Percentiles rank a stretch among this genome's conserved stretches.
Evolutionary conservation across 2,888 invertebrate species (phyloP).

Genomic region (Dorcus parallelipipedus): DNA sequence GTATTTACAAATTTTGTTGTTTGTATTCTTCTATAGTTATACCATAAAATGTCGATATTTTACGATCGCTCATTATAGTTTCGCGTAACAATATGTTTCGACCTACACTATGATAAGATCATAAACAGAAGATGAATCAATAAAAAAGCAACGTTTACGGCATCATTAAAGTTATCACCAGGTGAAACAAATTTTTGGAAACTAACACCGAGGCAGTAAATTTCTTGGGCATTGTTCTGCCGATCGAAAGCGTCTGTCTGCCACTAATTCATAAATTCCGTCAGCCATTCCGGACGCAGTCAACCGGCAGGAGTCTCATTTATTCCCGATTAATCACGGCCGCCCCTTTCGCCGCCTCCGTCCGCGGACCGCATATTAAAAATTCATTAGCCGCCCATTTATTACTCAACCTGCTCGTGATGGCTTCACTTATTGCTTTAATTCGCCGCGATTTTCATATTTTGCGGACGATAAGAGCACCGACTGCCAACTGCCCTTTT

Average conservation of each 20-base stretch:
- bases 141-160: too few relatives aligned
- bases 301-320: constrained; percentile 15
- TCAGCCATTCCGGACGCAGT: constrained; percentile 10
- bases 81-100: too few relatives aligned
- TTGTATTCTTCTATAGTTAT: too few relatives aligned
- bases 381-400: constrained; percentile 14
- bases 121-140: too few relatives aligned
- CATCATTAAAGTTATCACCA: too few relatives aligned
- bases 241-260: neutral
- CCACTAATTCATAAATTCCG: constrained; percentile 9
- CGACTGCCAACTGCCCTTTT: too few relatives aligned
- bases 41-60: too few relatives aligned
- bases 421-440: constrained; percentile 1
- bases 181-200: too few relatives aligned
- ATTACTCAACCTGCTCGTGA: constrained; percentile 10
- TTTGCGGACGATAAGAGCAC: neutral
- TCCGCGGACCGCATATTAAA: constrained; percentile 15
- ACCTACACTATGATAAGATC: too few relatives aligned
- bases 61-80: too few relatives aligned
- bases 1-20: too few relatives aligned
- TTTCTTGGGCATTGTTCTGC: neutral
- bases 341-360: constrained; percentile 5
- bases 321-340: constrained; percentile 15
- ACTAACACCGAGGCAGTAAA: too few relatives aligned
- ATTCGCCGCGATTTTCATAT: neutral